Conservation (phyloP, 2,797 vertebrate genomes). For the Buceros bicornis region DNA sequence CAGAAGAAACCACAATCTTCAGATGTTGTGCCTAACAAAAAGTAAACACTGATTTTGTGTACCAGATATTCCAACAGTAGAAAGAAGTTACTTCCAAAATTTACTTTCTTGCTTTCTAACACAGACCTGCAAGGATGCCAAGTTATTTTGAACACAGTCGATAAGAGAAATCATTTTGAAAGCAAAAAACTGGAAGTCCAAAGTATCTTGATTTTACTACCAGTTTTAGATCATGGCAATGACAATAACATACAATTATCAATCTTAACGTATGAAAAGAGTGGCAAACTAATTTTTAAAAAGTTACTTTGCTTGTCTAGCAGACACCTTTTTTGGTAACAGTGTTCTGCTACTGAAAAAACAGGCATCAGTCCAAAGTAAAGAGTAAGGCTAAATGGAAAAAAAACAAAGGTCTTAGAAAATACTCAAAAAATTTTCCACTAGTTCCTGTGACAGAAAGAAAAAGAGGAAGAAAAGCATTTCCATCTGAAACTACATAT, state of each 20-base stretch:
- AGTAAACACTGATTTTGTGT: neutral
- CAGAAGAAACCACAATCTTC: neutral
- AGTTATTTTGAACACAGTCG: neutral
- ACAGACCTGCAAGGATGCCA: neutral
- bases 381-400: neutral
- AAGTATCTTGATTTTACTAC: neutral
- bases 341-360: constrained; percentile 3
- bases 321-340: neutral
- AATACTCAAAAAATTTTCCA: neutral
- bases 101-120: neutral
- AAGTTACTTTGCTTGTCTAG: neutral
- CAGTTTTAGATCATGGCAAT: neutral
- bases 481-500: constrained; percentile 17
- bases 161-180: neutral
- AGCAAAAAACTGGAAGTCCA: neutral
- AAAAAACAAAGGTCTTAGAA: neutral
- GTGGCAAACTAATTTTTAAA: neutral
- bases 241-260: neutral
- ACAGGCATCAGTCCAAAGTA: neutral
- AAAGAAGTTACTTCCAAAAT: constrained; percentile 1
- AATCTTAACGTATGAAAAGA: neutral
- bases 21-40: neutral
- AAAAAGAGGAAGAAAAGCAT: constrained; percentile 9
- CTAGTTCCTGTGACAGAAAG: neutral
- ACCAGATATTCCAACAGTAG: neutral